Percentiles rank a stretch among this genome's conserved stretches.
These are phyloP conservation scores for Caenorhabditis sp. DNA, from an alignment of 2,888 invertebrate species.

Conservation along the genomic window DNA sequence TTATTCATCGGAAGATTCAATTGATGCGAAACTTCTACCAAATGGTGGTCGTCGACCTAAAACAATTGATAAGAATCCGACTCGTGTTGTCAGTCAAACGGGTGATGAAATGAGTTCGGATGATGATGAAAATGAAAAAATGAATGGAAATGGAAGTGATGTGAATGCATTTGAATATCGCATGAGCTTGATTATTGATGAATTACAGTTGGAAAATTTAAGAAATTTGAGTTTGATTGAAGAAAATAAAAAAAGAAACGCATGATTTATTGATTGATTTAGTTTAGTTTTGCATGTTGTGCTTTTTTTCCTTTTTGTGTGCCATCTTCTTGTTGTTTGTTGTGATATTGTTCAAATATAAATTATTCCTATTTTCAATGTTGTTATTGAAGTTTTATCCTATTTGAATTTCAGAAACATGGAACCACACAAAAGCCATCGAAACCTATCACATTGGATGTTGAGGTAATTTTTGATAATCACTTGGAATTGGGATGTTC, in stretches of 20 bases:
- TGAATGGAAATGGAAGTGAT: slow-evolving; percentile 34
- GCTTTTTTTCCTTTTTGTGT: neutral
- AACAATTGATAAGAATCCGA: slow-evolving; percentile 17
- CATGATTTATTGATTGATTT: slow-evolving; percentile 7
- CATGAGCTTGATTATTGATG: slow-evolving; percentile 66
- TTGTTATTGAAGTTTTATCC: neutral
- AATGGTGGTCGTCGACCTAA: slow-evolving; percentile 36
- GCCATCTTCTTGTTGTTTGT: neutral
- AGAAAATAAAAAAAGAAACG: slow-evolving; percentile 6
- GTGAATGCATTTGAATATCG: slow-evolving; percentile 63
- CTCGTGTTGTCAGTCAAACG: slow-evolving; percentile 32
- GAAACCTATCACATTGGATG: slow-evolving; percentile 87
- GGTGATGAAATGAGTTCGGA: slow-evolving; percentile 39
- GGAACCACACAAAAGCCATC: slow-evolving; percentile 89
- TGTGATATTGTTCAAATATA: neutral
- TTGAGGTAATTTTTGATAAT: too few species aligned
- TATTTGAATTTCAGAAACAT: slow-evolving; percentile 81
- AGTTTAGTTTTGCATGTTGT: neutral
- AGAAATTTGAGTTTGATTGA: neutral
- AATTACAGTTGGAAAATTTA: slow-evolving; percentile 51
- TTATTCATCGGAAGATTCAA: slow-evolving; percentile 26
- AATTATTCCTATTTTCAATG: neutral
- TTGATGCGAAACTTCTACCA: slow-evolving; percentile 12
- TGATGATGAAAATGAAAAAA: slow-evolving; percentile 16
- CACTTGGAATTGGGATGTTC: too few species aligned